Evolutionary conservation across 2,888 invertebrate genomes (phyloP).

Genomic region (Lamproptera curius): DNA sequence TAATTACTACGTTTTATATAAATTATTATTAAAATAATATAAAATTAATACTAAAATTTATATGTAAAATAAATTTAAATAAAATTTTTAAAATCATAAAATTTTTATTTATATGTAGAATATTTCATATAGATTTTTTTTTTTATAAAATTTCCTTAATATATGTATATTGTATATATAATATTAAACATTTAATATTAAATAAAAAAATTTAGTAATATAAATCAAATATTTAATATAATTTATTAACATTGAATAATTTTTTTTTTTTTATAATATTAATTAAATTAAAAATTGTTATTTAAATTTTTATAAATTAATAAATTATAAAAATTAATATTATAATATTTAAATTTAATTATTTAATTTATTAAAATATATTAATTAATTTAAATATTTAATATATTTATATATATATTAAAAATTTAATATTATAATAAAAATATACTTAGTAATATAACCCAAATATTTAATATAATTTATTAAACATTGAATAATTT

Average conservation of each 20-base stretch:
- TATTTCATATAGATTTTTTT: too few species aligned
- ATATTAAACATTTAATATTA: constrained; percentile 6
- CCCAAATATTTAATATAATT: constrained; percentile 19
- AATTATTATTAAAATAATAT: constrained; percentile 53
- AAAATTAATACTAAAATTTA: constrained; percentile 22
- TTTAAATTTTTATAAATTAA: constrained; percentile 5
- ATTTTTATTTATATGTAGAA: too few species aligned
- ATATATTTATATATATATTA: constrained; percentile 26
- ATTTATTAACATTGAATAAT: constrained; percentile 32
- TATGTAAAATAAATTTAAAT: too few species aligned
- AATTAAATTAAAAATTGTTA: constrained; percentile 9
- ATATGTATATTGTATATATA: too few species aligned
- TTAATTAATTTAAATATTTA: too few species aligned
- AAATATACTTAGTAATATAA: neutral
- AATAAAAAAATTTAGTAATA: neutral
- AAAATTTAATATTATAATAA: constrained; percentile 2
- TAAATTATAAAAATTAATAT: constrained; percentile 13
- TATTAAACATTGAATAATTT: constrained; percentile 32
- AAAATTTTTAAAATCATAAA: neutral
- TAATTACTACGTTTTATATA: constrained; percentile 24
- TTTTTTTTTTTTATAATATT: constrained; percentile 12
- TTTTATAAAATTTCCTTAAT: too few species aligned
- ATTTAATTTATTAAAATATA: constrained; percentile 22
- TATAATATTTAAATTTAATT: neutral
- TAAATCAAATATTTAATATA: constrained; percentile 4